phyloP scores from a whole-genome alignment of 2,797 vertebrate species.

The Gorsachius magnificus region DNA sequence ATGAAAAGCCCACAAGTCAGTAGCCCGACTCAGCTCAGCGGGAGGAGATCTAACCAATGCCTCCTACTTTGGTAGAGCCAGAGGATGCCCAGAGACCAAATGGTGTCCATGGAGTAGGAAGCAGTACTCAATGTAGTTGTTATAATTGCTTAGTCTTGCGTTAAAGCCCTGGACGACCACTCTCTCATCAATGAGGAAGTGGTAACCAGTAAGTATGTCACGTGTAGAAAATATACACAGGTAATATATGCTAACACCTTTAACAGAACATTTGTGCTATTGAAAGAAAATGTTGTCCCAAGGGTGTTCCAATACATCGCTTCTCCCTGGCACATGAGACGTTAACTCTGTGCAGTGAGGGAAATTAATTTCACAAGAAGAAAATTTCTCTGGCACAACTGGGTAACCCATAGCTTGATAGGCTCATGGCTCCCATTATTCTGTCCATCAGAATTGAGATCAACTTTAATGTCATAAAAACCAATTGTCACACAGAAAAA shows the following conservation, averaged over 20 bases:
- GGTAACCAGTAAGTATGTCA: neutral
- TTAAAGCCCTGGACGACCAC: neutral
- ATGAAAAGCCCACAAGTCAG: neutral
- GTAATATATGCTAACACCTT: neutral
- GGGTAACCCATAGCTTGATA: neutral
- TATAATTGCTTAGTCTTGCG: neutral
- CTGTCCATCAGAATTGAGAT: neutral
- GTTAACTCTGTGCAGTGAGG: neutral
- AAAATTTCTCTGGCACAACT: neutral
- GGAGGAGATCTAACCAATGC: neutral
- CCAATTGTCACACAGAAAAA: neutral
- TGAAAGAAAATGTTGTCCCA: neutral
- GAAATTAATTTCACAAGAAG: neutral
- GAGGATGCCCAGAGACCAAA: neutral
- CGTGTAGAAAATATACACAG: neutral
- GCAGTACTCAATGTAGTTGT: neutral
- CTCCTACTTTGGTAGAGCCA: neutral
- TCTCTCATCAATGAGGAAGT: neutral
- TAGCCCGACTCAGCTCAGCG: neutral
- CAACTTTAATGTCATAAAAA: neutral
- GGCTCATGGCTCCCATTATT: neutral
- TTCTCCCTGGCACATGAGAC: neutral
- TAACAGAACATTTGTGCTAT: neutral
- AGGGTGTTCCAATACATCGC: neutral
- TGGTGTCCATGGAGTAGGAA: neutral